Base-by-base conservation (phyloP, 2,797 vertebrate species). In the Spinus olivaceus region DNA sequence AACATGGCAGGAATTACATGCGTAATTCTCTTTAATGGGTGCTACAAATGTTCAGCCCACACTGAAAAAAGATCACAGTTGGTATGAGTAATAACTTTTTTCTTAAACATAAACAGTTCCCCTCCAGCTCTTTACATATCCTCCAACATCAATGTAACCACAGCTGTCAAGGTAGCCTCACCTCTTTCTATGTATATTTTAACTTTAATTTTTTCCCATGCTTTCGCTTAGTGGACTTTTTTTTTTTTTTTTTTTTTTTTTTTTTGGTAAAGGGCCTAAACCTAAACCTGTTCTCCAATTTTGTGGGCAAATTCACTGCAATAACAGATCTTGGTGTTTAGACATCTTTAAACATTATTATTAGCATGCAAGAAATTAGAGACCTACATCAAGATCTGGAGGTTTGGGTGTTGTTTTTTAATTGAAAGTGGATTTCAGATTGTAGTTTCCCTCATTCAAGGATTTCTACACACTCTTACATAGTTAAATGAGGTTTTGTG, bases 121-220 rank as follows among this genome's bases (percentile, higher is more conserved):
- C 95, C 94, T 92, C 92, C 74, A 94, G 95, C 90, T 86, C 91
- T 88, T 49, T 70, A 81, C 85, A 33, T 82, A 88, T 94, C 92
- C 95, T 93, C 86, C 86, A 95, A 94, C 94, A 96, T 96, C 94
- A 97, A 94, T 95, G 86, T 79, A 97, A 96, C 95, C 95, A 94
- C 95, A 96, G 92, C 74, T 92, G 92, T 90, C 86, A 93, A 95
- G 92, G 83, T 92, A 95, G 93, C 89, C 92, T 97, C 95, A 92
- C 88, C 93, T 95, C 93, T 87, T 89, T 90, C 88, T 72, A 85
- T 94, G 90, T 81, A 96, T 96, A 95, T 94, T 95, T 94, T 65
- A 92, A 90, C 51, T 78, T 93, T 90, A 92, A 92, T 93, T 96
- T 95, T 95, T 94, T 94, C 93, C 90, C 93, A 94, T 86, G 95